Conservation (phyloP, 2,888 invertebrate species). For the Belgica antarctica region DNA sequence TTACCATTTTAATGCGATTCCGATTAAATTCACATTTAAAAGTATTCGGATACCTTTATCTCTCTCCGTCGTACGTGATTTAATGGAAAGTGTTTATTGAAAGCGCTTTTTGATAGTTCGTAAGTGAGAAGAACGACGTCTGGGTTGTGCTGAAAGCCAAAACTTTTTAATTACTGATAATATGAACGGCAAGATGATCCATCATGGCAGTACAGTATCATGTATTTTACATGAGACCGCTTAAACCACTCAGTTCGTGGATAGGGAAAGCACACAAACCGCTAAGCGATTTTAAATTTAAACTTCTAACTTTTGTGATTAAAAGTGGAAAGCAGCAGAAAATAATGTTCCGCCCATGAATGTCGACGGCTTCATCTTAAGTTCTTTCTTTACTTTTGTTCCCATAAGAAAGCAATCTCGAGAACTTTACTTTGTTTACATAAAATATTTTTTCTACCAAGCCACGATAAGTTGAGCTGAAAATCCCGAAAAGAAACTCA, state of each 20-base stretch:
- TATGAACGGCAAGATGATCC: too few relatives aligned
- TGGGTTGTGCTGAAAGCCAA: not conserved
- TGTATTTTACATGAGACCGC: too few relatives aligned
- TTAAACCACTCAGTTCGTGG: slow-evolving; percentile 5
- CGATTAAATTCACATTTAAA: not conserved
- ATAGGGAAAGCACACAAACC: not conserved
- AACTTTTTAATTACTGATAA: slow-evolving; percentile 1
- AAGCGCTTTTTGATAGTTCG: not conserved
- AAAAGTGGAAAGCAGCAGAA: too few relatives aligned
- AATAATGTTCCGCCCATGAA: not conserved
- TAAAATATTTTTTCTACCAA: not conserved
- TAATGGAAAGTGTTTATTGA: not conserved
- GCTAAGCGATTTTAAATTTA: not conserved
- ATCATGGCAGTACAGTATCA: too few relatives aligned
- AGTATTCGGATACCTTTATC: not conserved
- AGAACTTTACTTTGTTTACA: slow-evolving; percentile 1
- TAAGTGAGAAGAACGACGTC: not conserved
- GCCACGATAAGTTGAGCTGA: too few relatives aligned
- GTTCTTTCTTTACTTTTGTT: not conserved
- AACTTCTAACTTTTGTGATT: too few relatives aligned
- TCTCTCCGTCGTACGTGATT: not conserved
- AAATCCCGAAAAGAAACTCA: not conserved
- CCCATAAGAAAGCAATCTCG: not conserved
- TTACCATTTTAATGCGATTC: not conserved
- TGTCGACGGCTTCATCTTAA: not conserved